Evolutionary conservation across 2,113 vertebrate genomes (phyloP).

Genomic region (Sminthopsis crassicaudata): DNA sequence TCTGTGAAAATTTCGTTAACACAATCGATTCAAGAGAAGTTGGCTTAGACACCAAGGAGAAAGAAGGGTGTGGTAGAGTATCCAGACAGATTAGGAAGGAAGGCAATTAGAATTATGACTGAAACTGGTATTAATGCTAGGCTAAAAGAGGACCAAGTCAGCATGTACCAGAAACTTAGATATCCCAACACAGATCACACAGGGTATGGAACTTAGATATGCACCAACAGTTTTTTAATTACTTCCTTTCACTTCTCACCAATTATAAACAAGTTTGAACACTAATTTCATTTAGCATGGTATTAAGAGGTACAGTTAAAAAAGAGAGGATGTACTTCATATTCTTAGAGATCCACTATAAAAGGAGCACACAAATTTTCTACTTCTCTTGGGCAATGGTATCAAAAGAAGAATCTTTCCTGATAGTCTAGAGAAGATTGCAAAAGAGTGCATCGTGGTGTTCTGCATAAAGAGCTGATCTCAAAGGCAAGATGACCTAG

Average conservation of each 20-base stretch:
- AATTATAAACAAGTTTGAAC: background rate
- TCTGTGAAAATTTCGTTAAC: background rate
- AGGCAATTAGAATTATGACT: background rate
- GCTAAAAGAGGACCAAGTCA: background rate
- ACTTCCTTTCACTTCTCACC: background rate
- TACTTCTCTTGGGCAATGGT: background rate
- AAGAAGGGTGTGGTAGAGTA: background rate
- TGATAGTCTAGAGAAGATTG: background rate
- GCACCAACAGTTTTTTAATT: background rate
- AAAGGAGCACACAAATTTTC: background rate
- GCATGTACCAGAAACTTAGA: background rate
- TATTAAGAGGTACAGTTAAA: background rate
- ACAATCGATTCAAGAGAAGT: background rate
- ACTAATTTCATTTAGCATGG: background rate
- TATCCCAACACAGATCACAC: background rate
- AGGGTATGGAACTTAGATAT: background rate
- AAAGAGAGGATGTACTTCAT: background rate
- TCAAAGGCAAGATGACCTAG: background rate
- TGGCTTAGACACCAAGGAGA: background rate
- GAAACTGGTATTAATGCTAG: background rate
- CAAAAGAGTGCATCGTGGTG: background rate
- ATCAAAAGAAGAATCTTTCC: background rate
- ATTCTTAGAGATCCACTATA: background rate
- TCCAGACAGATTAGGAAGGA: background rate
- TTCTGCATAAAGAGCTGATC: background rate